Evolutionary conservation across 2,113 vertebrate species (phyloP).

Genomic region (Dicaeum eximium): DNA sequence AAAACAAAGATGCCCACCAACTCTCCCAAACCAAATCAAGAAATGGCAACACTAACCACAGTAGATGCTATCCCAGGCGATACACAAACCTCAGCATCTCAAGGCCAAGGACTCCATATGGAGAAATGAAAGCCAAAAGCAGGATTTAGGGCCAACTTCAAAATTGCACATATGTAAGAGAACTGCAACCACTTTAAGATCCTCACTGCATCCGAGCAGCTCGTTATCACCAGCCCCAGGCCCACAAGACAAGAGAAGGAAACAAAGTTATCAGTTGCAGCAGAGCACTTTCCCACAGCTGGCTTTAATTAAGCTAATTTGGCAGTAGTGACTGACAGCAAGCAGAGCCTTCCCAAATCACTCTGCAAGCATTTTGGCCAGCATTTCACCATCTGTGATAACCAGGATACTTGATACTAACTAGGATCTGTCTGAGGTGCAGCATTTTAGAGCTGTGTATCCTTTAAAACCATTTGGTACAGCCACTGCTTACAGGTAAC

Average conservation of each 20-base stretch:
- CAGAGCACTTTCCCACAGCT: conserved; percentile 5
- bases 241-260: background rate
- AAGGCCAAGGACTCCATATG: conserved; percentile 37
- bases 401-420: background rate
- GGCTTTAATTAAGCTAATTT: conserved; percentile 36
- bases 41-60: background rate
- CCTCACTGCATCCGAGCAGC: background rate
- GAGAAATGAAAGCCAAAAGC: background rate
- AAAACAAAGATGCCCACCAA: conserved; percentile 4
- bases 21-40: background rate
- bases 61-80: background rate
- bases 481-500: background rate
- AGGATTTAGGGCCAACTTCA: conserved; percentile 31
- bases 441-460: background rate
- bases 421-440: background rate
- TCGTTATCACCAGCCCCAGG: conserved; percentile 13
- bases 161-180: conserved; percentile 38
- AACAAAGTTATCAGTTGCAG: conserved; percentile 25
- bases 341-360: background rate
- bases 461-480: background rate
- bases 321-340: background rate
- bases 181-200: conserved; percentile 15
- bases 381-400: background rate
- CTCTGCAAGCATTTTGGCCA: background rate
- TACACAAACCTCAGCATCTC: background rate